phyloP scores from a whole-genome alignment of 2,113 vertebrate species.

The Corydoras sp. region DNA sequence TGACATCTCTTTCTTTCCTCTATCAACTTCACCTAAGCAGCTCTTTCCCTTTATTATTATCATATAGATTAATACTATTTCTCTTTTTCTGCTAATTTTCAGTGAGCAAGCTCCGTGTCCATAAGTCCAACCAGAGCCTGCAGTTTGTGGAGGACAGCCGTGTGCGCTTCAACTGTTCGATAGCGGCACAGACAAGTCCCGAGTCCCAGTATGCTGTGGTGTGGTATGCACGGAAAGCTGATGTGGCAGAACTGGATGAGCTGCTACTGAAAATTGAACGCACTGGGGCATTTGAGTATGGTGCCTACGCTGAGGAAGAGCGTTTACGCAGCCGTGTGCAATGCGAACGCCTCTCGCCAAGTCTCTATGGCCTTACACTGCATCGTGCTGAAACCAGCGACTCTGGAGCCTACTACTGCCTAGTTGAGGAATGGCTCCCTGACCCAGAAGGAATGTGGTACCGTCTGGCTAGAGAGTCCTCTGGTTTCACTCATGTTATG shows the following conservation, averaged over 20 bases:
- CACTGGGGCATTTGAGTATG: slow-evolving; percentile 79
- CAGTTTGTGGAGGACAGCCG: slow-evolving; percentile 81
- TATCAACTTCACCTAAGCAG: neutral
- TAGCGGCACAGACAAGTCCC: slow-evolving; percentile 80
- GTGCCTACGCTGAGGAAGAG: slow-evolving; percentile 86
- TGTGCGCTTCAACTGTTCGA: slow-evolving; percentile 82
- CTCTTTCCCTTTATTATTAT: neutral
- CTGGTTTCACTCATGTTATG: slow-evolving; percentile 78
- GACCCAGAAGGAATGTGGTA: slow-evolving; percentile 83
- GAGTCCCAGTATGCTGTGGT: slow-evolving; percentile 86
- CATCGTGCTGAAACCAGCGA: slow-evolving; percentile 83
- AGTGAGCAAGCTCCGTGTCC: slow-evolving; percentile 88
- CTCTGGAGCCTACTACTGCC: slow-evolving; percentile 92
- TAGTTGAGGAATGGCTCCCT: slow-evolving; percentile 92
- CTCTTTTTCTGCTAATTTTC: slow-evolving; percentile 17
- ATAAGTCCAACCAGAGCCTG: slow-evolving; percentile 83
- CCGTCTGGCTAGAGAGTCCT: slow-evolving; percentile 76
- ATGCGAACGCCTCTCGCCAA: slow-evolving; percentile 76
- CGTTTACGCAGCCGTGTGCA: slow-evolving; percentile 81
- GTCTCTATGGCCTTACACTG: slow-evolving; percentile 83
- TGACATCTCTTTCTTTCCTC: slow-evolving; percentile 35
- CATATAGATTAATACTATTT: neutral
- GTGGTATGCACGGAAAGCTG: slow-evolving; percentile 81
- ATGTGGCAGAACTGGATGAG: slow-evolving; percentile 70
- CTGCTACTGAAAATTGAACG: slow-evolving; percentile 89